phyloP scores from a whole-genome alignment of 2,113 vertebrate species.

The Neotoma lepida region DNA sequence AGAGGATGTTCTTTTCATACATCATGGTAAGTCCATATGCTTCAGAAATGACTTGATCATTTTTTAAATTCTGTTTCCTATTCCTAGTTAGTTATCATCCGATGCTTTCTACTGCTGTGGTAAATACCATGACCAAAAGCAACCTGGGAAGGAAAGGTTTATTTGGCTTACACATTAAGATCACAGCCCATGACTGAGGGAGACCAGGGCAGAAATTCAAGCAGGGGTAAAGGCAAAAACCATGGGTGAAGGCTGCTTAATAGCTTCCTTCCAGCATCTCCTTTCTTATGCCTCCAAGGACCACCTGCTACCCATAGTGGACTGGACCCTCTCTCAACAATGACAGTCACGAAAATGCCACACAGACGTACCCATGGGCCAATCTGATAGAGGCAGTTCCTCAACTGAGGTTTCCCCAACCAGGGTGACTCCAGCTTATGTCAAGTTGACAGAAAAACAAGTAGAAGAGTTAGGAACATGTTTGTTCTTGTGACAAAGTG shows the following conservation, averaged over 20 bases:
- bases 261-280: neutral
- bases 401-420: neutral
- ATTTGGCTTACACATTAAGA: neutral
- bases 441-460: neutral
- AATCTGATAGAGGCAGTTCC: neutral
- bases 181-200: neutral
- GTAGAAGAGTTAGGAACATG: neutral
- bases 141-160: neutral
- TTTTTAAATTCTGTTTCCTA: neutral
- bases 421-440: neutral
- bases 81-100: neutral
- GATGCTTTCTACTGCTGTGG: neutral
- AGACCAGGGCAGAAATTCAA: neutral
- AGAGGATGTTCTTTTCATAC: neutral
- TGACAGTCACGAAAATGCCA: neutral
- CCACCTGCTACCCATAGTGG: neutral
- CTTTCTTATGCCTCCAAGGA: neutral
- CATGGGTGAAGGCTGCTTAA: neutral
- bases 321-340: neutral
- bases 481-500: neutral
- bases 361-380: neutral
- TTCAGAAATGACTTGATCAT: conserved; percentile 2
- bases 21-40: neutral
- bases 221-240: neutral
- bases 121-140: neutral